Evolutionary conservation across 2,797 vertebrate genomes (phyloP), one percentile per base, ranked within the genome.

Genomic region (Neosilurus hyrtlii): DNA sequence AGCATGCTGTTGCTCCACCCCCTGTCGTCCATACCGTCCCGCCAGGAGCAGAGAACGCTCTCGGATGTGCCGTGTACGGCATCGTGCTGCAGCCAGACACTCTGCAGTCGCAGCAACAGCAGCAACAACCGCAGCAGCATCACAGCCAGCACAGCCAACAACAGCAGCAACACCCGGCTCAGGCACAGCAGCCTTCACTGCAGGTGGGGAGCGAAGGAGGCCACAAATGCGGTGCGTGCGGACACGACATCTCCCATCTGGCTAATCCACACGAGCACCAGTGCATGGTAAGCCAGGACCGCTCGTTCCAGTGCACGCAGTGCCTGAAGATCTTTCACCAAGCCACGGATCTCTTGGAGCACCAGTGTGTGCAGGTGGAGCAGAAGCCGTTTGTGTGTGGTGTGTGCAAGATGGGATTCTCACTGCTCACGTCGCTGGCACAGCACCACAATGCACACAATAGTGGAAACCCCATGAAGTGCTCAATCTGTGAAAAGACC

Each of bases 351-450:
- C 92, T 99, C 43, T 92, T 99, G 0, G 97, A 99, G 80, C 97
- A 99, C 90, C 98, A 99, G 94, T 99, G 98, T 10, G 95, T 97
- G 80, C 97, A 99, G 91, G 97, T 96, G 63, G 98, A 99, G 88
- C 97, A 99, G 93, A 99, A 99, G 90, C 98, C 98, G 2, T 99
- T 99, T 0, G 97, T 99, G 49, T 99, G 98, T 0, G 97, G 97
- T 0, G 96, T 99, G 66, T 99, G 98, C 87, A 99, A 99, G 91
- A 99, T 99, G 98, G 97, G 98, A 71, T 99, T 99, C 91, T 99
- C 98, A 0, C 93, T 99, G 43, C 96, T 99, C 37, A 98, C 97
- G 15, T 99, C 97, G 0, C 91, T 99, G 88, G 98, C 97, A 0
- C 97, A 99, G 88, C 98, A 99, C 88, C 98, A 99, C 92, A 96